Base-by-base conservation (phyloP, 2,888 invertebrate species). In the Eulithis prunata region DNA sequence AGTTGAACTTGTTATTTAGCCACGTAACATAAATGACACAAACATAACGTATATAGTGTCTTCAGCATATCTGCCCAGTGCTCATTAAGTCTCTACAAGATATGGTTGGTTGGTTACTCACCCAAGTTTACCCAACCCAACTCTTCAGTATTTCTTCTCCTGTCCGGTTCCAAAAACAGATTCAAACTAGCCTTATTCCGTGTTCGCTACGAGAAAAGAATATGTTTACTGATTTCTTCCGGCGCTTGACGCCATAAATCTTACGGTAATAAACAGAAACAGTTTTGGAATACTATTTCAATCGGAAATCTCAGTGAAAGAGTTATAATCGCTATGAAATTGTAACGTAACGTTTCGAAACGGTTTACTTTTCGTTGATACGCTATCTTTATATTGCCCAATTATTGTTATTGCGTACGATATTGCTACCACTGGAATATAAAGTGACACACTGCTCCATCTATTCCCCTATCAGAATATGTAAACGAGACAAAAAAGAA, bases 221-320 rank as follows among this genome's bases (percentile, higher is more conserved):
- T 60, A 79, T 86, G 88, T 89, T 87, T 87, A 86, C 81, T 75
- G 73, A 77, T 79, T 79, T 81, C 85, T 87, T 88, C 87, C 70
- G 84, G 85, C 76, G 78, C 75, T 80, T 71, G 76, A 71, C 62
- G 77, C 76, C 76, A 82, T 88, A 87, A 87, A 87, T 88, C 83
- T 79, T 66, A 54, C 66, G 71, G 75, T 73, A 78, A 73, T 81
- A 83, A 83, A 85, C 82, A 85, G 65, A 73, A 73, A 72, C 70
- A 64, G 63, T 72, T 72, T 74, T 71, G 54, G 58, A 60, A 71
- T 69, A 54, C 53, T 49, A 49, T 54, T 62, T 66, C 57, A 62
- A 66, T 66, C 62, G 45, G 55, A 62, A 62, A 57, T 69, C 46
- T 60, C 60, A 57, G 54, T 62, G 46, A 57, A 62, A 65, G 64